These are phyloP conservation scores for Charadrius vociferus DNA, from an alignment of 2,113 vertebrate species.

Conservation along the genomic window DNA sequence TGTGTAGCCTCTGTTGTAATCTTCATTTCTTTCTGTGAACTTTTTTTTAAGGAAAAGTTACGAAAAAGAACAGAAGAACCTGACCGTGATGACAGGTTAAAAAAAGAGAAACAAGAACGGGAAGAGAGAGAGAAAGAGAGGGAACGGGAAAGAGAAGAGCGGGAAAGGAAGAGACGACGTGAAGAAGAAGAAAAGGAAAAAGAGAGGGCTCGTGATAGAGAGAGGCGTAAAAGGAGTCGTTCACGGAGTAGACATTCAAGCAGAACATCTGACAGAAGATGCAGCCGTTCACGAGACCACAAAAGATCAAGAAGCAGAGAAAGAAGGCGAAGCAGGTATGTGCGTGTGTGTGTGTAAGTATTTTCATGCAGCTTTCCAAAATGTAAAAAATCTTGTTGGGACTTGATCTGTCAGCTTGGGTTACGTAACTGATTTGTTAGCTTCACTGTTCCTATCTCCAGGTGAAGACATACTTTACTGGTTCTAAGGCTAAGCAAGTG, in stretches of 20 bases:
- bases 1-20: neutral
- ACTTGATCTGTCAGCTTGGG: neutral
- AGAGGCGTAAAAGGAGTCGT: constrained; percentile 90
- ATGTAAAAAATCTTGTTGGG: neutral
- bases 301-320: constrained; percentile 94
- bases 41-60: constrained; percentile 78
- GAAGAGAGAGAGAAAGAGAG: constrained; percentile 83
- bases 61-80: constrained; percentile 88
- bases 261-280: constrained; percentile 88
- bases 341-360: neutral
- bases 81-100: constrained; percentile 87
- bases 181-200: constrained; percentile 84
- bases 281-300: constrained; percentile 92
- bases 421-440: neutral
- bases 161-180: constrained; percentile 82
- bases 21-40: neutral
- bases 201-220: constrained; percentile 83
- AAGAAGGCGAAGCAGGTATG: constrained; percentile 91
- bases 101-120: constrained; percentile 84
- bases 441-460: neutral
- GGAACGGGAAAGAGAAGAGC: constrained; percentile 85
- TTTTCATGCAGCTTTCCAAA: neutral
- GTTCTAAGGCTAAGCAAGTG: neutral
- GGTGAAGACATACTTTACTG: accelerated
- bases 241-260: constrained; percentile 93